phyloP scores from a whole-genome alignment of 1,140 invertebrate genomes.

The Plectrocnemia conspersa region DNA sequence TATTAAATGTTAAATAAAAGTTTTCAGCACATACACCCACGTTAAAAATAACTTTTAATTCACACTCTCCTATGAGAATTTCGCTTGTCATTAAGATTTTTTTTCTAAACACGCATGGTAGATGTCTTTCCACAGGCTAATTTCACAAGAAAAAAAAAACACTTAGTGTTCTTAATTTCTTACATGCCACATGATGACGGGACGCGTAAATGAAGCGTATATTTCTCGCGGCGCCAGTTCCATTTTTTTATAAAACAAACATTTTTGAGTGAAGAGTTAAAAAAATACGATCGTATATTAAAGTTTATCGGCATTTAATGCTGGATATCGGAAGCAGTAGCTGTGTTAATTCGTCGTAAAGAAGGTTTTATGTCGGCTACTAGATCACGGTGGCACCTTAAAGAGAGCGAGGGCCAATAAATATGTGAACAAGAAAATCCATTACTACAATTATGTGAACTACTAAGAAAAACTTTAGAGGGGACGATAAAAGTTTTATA shows the following conservation, averaged over 20 bases:
- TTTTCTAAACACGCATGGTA: too few relatives aligned
- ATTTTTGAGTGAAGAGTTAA: conserved; percentile 1
- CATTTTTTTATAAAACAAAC: not conserved
- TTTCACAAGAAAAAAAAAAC: conserved; percentile 8
- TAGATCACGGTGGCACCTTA: not conserved
- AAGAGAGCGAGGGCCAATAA: not conserved
- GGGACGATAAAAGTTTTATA: not conserved
- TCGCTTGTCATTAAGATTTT: too few relatives aligned
- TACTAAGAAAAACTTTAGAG: not conserved
- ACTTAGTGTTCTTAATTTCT: conserved; percentile 5
- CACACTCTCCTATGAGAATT: too few relatives aligned
- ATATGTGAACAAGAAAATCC: not conserved
- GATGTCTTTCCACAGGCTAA: too few relatives aligned
- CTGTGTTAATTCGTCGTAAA: conserved; percentile 5
- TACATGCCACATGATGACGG: conserved; percentile 1
- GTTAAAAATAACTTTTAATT: too few relatives aligned
- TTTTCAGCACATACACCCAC: too few relatives aligned
- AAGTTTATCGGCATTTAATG: conserved; percentile 1
- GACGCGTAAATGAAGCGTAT: not conserved
- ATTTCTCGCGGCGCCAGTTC: not conserved
- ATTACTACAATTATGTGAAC: not conserved
- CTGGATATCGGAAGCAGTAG: not conserved
- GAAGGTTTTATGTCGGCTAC: not conserved
- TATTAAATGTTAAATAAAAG: too few relatives aligned
- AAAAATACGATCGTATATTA: not conserved